These are phyloP conservation scores for Mellilla xanthometata DNA, from an alignment of 2,888 invertebrate genomes.

Conservation along the genomic window DNA sequence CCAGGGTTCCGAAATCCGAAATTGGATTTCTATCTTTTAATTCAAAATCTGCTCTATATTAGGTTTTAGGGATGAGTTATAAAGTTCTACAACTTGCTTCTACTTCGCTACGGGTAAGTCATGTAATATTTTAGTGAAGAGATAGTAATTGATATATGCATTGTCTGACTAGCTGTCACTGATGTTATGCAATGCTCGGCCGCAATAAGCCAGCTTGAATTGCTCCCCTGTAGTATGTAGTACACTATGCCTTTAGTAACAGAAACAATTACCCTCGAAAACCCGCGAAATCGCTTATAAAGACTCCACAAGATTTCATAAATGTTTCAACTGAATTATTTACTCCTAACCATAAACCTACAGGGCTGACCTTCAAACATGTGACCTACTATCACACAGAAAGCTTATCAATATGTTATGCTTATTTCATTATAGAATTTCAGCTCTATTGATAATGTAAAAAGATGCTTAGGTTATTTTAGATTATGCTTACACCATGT, in stretches of 20 bases:
- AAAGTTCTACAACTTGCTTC: slow-evolving; percentile 71
- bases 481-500: too few relatives aligned
- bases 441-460: background rate
- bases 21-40: slow-evolving; percentile 15
- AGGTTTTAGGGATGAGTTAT: slow-evolving; percentile 60
- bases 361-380: slow-evolving; percentile 67
- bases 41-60: slow-evolving; percentile 31
- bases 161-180: slow-evolving; percentile 34
- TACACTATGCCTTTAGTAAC: too few relatives aligned
- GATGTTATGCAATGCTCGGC: slow-evolving; percentile 63
- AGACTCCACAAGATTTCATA: too few relatives aligned
- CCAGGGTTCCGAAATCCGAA: slow-evolving; percentile 52
- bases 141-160: background rate
- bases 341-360: slow-evolving; percentile 28
- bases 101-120: slow-evolving; percentile 65
- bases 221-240: background rate
- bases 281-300: too few relatives aligned
- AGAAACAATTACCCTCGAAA: too few relatives aligned
- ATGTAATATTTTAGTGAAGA: slow-evolving; percentile 3
- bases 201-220: background rate
- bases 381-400: slow-evolving; percentile 55
- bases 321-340: background rate
- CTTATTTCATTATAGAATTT: slow-evolving; percentile 10
- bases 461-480: too few relatives aligned
- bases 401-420: slow-evolving; percentile 34